Conservation (phyloP, 1,140 invertebrate genomes). For the Theocolax elegans region DNA sequence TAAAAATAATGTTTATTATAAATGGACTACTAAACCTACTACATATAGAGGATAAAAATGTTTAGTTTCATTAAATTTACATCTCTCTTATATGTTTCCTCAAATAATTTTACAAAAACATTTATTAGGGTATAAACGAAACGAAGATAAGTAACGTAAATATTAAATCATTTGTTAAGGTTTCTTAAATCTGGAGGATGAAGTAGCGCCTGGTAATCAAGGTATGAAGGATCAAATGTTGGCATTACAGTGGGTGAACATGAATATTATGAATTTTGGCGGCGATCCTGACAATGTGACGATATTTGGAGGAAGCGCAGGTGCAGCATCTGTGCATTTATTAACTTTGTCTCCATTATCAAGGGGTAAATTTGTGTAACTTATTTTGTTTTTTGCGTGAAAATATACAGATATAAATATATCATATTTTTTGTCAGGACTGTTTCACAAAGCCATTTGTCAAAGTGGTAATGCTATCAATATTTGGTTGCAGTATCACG, state of each 20-base stretch:
- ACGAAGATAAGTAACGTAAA: too few species aligned
- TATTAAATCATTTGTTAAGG: constrained; percentile 43
- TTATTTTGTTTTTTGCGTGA: neutral
- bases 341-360: constrained; percentile 6
- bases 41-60: too few species aligned
- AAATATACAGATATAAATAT: neutral
- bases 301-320: constrained; percentile 58
- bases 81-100: too few species aligned
- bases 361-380: neutral
- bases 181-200: constrained; percentile 59
- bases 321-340: constrained; percentile 51
- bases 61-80: too few species aligned
- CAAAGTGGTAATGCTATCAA: constrained; percentile 8
- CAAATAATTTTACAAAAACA: too few species aligned
- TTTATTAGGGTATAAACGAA: too few species aligned
- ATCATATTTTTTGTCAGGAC: neutral
- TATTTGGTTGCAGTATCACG: neutral
- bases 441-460: constrained; percentile 18
- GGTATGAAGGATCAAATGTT: constrained; percentile 67
- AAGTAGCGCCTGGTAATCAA: constrained; percentile 61
- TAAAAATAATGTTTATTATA: too few species aligned
- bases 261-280: constrained; percentile 60
- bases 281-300: constrained; percentile 69
- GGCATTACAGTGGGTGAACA: constrained; percentile 61
- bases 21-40: too few species aligned